Evolutionary conservation across 2,797 vertebrate species (phyloP), one percentile per base, ranked within the genome.

Genomic region (Kryptolebias ocellatus): DNA sequence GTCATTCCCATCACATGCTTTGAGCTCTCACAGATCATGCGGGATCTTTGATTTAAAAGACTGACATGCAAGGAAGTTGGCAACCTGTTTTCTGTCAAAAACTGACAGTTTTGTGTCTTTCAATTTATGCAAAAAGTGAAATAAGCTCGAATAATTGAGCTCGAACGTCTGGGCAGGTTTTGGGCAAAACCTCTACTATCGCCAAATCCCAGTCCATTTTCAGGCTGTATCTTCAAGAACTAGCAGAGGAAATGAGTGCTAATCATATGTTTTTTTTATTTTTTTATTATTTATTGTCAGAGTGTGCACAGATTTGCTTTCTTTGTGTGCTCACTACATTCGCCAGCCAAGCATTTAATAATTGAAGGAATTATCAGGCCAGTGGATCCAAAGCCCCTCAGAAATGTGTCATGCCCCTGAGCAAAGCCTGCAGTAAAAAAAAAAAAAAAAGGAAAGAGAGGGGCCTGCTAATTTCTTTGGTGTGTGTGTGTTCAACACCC

Each of bases 341-440:
- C 91, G 84, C 83, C 84, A 89, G 87, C 85, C 72, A 85, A 73
- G 69, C 85, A 79, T 86, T 92, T 85, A 92, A 91, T 92, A 92
- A 92, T 92, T 91, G 89, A 92, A 88, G 85, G 88, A 90, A 87
- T 92, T 88, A 92, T 90, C 90, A 91, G 88, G 83, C 82, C 77
- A 85, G 83, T 81, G 84, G 87, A 86, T 88, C 89, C 88, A 89
- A 91, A 91, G 85, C 88, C 87, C 87, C 79, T 86, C 78, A 89
- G 89, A 92, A 92, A 92, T 91, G 86, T 92, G 88, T 90, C 86
- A 90, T 91, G 85, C 83, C 91, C 89, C 82, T 73, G 80, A 90
- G 91, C 87, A 88, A 89, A 90, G 88, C 87, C 90, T 64, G 76
- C 70, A 85, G 86, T 64, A 69, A 74, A 66, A 58, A 70, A 52